These are phyloP conservation scores for Adrianichthys oophorus DNA, from an alignment of 2,797 vertebrate genomes.

Conservation along the genomic window DNA sequence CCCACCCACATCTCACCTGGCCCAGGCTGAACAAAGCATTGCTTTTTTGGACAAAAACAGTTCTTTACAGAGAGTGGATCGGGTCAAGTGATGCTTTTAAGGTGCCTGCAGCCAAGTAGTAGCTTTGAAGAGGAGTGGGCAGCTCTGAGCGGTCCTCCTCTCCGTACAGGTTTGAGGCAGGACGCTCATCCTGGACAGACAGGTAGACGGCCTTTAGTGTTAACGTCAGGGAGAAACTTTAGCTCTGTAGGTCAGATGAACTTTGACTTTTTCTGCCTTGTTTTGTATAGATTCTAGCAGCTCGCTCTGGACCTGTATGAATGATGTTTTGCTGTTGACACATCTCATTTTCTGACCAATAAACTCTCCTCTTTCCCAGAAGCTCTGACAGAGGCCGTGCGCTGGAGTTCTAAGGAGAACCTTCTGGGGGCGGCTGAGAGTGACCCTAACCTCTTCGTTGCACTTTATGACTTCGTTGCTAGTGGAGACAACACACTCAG, in stretches of 20 bases:
- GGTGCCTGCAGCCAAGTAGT: slow-evolving; percentile 79
- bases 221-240: neutral
- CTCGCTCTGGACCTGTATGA: neutral
- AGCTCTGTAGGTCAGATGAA: too few relatives aligned
- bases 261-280: neutral
- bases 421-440: slow-evolving; percentile 94
- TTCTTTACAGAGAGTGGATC: slow-evolving; percentile 19
- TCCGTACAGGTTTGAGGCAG: slow-evolving; percentile 57
- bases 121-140: slow-evolving; percentile 83
- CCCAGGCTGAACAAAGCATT: slow-evolving; percentile 14
- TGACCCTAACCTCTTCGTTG: slow-evolving; percentile 98
- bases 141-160: slow-evolving; percentile 59
- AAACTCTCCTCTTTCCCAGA: slow-evolving; percentile 73
- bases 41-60: slow-evolving; percentile 9
- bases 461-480: slow-evolving; percentile 99
- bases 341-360: slow-evolving; percentile 13
- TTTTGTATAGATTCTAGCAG: neutral
- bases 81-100: slow-evolving; percentile 80
- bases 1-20: slow-evolving; percentile 43
- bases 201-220: slow-evolving; percentile 61
- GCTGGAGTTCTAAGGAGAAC: slow-evolving; percentile 99
- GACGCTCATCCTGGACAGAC: slow-evolving; percentile 34
- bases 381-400: slow-evolving; percentile 95
- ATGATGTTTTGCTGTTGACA: neutral
- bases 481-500: slow-evolving; percentile 99